Conservation (phyloP, 2,113 vertebrate genomes). For the Alethe diademata region DNA sequence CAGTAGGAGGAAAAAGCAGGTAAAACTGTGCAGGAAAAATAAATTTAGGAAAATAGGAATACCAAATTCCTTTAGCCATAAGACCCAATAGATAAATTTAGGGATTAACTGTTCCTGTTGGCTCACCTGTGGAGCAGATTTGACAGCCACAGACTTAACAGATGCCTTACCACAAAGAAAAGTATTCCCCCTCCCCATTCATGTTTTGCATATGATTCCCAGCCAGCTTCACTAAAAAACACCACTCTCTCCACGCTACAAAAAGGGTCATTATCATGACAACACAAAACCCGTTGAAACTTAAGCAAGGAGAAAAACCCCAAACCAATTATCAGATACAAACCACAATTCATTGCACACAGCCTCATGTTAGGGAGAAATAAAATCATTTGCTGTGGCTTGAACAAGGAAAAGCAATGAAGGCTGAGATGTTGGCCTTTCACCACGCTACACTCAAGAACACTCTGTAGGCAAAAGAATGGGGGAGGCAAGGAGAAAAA, state of each 20-base stretch:
- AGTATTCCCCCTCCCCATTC: neutral
- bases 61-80: neutral
- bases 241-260: neutral
- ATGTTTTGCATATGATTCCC: neutral
- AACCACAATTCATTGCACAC: neutral
- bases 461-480: constrained; percentile 5
- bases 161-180: neutral
- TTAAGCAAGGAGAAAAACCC: neutral
- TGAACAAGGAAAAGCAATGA: neutral
- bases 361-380: neutral
- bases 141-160: neutral
- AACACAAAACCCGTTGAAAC: neutral
- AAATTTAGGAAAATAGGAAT: neutral
- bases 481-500: neutral
- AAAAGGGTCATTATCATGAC: neutral
- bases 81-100: neutral
- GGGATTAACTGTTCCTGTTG: neutral
- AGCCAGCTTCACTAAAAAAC: neutral
- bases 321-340: neutral
- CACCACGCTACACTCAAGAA: neutral
- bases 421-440: neutral
- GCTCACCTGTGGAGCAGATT: neutral
- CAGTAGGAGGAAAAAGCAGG: neutral
- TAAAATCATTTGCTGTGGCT: neutral
- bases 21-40: neutral